Evolutionary conservation across 2,113 vertebrate genomes (phyloP), one percentile per base, ranked within the genome.

Genomic region (Pseudolaguvia tuberculata): DNA sequence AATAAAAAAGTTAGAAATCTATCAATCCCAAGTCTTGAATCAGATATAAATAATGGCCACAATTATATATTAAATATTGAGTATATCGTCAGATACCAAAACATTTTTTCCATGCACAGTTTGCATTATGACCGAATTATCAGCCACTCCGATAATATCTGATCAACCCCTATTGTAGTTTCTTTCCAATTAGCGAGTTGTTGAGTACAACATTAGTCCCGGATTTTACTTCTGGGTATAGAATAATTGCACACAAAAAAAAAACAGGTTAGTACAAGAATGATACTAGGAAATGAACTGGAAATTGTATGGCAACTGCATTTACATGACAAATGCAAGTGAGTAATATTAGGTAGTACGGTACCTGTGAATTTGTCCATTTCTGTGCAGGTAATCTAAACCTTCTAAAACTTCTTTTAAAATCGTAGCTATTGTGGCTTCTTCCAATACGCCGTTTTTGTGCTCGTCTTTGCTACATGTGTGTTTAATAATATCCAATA

Each of bases 401-500:
- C 94, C 96, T 84, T 98, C 96, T 57, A 99, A 89, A 83, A 99
- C 96, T 83, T 99, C 97, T 83, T 96, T 99, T 82, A 99, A 92
- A 87, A 99, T 98, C 21, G 95, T 95, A 77, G 97, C 95, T 87
- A 99, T 98, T 52, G 95, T 93, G 18, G 95, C 88, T 83, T 99
- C 97, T 76, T 99, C 97, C 66, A 98, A 89, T 17, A 94, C 91
- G 27, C 94, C 94, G 20, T 88, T 95, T 86, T 90, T 96, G 78
- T 95, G 94, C 58, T 98, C 96, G 39, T 94, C 96, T 90, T 93
- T 91, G 84, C 87, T 94, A 77, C 94, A 90, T n/a, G 92, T 93
- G 86, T 97, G 93, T 85, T 98, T 99, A 87, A 99, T 97, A 86
- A 98, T 97, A 85, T 99, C 97, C 90, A 99, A 90, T 95, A 98